phyloP scores from a whole-genome alignment of 2,888 invertebrate genomes.

The Cephus runcator region DNA sequence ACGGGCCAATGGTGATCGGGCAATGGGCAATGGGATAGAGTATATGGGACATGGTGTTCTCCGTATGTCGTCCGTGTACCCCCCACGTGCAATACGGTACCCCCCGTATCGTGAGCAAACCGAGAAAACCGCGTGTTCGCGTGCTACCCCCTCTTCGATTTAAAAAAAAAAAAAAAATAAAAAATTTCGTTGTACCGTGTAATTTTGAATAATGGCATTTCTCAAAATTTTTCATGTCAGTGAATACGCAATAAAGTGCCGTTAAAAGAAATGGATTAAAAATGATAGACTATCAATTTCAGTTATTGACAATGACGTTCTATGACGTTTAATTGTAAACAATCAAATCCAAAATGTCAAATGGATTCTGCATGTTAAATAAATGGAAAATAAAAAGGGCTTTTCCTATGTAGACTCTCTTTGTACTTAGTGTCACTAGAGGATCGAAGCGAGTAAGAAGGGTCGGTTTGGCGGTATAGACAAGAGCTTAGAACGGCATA shows the following conservation, averaged over 20 bases:
- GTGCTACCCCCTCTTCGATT: neutral
- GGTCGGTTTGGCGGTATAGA: too few relatives aligned
- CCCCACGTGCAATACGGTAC: conserved; percentile 53
- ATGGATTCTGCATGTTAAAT: neutral
- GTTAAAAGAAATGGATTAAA: neutral
- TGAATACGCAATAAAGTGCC: neutral
- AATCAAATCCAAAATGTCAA: neutral
- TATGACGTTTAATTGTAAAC: too few relatives aligned
- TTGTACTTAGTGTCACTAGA: neutral
- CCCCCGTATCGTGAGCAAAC: conserved; percentile 42
- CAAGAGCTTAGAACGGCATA: neutral
- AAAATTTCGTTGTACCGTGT: neutral
- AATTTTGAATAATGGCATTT: neutral
- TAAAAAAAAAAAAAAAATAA: neutral
- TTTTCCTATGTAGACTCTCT: neutral
- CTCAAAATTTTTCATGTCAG: neutral
- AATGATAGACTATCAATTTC: neutral
- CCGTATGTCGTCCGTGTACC: conserved; percentile 57
- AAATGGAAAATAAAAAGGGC: neutral
- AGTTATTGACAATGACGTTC: too few relatives aligned
- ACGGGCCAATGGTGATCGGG: conserved; percentile 47
- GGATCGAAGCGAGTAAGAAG: neutral
- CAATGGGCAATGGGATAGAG: conserved; percentile 43
- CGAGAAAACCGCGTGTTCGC: conserved; percentile 34
- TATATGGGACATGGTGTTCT: conserved; percentile 53